phyloP scores from a whole-genome alignment of 2,797 vertebrate species.

The Anguilla megastoma region DNA sequence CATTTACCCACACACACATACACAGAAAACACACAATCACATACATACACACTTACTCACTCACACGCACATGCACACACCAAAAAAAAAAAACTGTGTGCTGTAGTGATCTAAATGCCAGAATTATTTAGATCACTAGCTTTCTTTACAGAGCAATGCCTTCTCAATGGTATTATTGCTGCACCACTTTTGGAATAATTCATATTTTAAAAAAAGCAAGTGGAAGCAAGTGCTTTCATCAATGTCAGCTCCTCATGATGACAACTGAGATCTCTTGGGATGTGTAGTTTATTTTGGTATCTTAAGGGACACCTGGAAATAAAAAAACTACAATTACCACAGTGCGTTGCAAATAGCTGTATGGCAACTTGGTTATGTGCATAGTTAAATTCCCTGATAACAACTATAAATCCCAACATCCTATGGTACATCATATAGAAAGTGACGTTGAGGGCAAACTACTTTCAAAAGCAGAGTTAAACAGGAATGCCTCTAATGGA shows the following conservation, averaged over 20 bases:
- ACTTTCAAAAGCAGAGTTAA: background rate
- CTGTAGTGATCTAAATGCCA: too few species aligned
- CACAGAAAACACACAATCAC: constrained; percentile 14
- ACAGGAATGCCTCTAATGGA: background rate
- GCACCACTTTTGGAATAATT: background rate
- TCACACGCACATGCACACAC: background rate
- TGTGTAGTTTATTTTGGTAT: background rate
- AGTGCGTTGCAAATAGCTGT: background rate
- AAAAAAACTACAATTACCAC: background rate
- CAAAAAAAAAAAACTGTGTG: background rate
- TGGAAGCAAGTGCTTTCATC: too few species aligned
- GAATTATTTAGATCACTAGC: background rate
- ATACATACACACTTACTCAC: background rate
- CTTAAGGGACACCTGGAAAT: background rate
- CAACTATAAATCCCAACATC: background rate
- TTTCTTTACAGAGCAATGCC: background rate
- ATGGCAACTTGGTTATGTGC: background rate
- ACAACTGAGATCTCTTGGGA: background rate
- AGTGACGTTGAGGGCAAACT: background rate
- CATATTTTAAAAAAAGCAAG: background rate
- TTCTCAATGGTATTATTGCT: background rate
- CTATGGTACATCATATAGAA: background rate
- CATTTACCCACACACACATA: constrained; percentile 19
- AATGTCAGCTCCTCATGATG: background rate
- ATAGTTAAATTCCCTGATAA: background rate